A percentile compares a stretch with the other conserved stretches of the same genome.
These are phyloP conservation scores for Gastrophryne carolinensis DNA, from an alignment of 2,797 vertebrate species.

Conservation along the genomic window DNA sequence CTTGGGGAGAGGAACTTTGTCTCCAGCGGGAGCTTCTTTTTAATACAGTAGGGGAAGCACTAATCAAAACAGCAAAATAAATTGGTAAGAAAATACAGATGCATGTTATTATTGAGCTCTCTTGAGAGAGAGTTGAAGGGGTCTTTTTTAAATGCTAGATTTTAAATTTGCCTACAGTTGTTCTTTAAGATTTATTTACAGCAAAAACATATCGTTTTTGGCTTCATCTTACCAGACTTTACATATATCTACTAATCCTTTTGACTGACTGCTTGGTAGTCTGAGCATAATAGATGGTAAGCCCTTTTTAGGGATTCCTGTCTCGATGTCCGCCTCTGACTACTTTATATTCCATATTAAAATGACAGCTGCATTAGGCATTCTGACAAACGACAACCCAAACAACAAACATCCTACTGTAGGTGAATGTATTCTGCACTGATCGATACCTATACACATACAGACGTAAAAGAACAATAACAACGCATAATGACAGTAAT, in stretches of 20 bases:
- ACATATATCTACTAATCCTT: background rate
- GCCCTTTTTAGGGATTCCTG: background rate
- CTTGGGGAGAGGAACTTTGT: too few species aligned
- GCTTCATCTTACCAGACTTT: background rate
- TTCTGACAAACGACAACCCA: background rate
- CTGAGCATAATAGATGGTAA: background rate
- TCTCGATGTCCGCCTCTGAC: background rate
- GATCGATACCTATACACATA: conserved; percentile 16
- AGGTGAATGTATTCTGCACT: conserved; percentile 4
- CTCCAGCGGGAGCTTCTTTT: too few species aligned
- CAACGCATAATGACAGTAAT: conserved; percentile 23
- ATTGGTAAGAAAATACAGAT: too few species aligned
- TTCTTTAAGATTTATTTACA: too few species aligned
- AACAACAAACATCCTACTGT: conserved; percentile 2
- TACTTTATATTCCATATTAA: background rate
- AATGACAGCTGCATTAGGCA: background rate
- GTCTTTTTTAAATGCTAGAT: too few species aligned
- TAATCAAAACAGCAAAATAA: too few species aligned
- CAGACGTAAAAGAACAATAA: conserved; percentile 23
- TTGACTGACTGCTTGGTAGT: background rate
- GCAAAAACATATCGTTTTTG: too few species aligned
- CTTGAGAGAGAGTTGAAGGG: too few species aligned
- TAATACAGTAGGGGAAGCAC: too few species aligned
- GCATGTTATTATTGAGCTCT: too few species aligned
- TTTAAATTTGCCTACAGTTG: too few species aligned